A percentile compares a stretch with the other conserved stretches of the same genome.
phyloP scores from a whole-genome alignment of 1,140 invertebrate species.

The Solenopsis fugax region DNA sequence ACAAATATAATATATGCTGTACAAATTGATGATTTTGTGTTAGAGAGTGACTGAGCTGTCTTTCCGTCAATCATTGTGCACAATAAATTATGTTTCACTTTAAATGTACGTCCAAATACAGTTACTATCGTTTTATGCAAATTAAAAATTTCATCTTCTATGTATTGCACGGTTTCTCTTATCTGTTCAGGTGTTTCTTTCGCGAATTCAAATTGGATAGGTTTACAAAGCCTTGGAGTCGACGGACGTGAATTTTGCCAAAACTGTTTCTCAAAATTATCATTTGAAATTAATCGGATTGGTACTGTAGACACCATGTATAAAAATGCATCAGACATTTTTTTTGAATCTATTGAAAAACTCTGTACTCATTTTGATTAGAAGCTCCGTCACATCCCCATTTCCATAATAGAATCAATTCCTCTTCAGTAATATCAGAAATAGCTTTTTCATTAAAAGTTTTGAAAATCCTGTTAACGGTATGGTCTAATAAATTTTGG shows the following conservation, averaged over 20 bases:
- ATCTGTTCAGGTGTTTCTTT: not conserved
- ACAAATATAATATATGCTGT: slow-evolving; percentile 2
- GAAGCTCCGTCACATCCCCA: not conserved
- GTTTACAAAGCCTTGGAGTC: not conserved
- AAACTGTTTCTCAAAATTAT: not conserved
- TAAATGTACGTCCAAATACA: not conserved
- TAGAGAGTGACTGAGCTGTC: not conserved
- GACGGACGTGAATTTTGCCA: not conserved
- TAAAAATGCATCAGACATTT: not conserved
- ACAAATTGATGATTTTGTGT: not conserved
- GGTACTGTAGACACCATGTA: not conserved
- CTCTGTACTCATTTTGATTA: not conserved
- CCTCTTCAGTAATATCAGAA: not conserved
- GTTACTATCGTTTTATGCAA: not conserved
- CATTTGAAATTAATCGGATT: not conserved
- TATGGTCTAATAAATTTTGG: not conserved
- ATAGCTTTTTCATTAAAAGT: not conserved
- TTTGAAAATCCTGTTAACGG: not conserved
- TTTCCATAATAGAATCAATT: not conserved
- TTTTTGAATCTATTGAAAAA: not conserved
- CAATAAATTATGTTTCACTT: not conserved
- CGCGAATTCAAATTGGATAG: not conserved
- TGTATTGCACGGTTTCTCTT: not conserved
- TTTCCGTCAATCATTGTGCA: not conserved
- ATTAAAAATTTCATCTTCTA: not conserved